Evolutionary conservation across 2,113 vertebrate species (phyloP).

Genomic region (Zeus faber): DNA sequence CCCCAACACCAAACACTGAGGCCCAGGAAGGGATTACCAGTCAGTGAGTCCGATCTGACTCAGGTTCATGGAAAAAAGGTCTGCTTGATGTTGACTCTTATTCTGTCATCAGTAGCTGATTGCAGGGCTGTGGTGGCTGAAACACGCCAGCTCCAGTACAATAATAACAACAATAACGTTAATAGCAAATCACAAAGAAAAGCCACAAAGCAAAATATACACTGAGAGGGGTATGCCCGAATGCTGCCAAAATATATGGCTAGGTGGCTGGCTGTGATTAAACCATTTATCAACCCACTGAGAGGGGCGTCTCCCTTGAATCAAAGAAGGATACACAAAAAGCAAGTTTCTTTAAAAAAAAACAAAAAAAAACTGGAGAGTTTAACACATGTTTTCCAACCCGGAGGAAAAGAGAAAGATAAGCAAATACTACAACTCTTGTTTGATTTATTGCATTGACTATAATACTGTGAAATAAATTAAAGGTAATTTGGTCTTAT

Average conservation of each 20-base stretch:
- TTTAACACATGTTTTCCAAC: no score
- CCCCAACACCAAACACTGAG: constrained; percentile 8
- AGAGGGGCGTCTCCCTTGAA: no score
- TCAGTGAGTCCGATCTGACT: constrained; percentile 28
- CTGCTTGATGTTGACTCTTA: constrained; percentile 9
- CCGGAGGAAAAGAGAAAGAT: constrained; percentile 10
- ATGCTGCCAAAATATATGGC: no score
- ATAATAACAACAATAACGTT: constrained; percentile 1
- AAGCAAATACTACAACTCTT: not conserved
- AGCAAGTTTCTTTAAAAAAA: not conserved
- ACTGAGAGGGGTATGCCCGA: no score
- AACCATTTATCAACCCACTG: no score
- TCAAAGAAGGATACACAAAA: no score
- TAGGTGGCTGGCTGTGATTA: no score
- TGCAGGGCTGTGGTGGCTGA: constrained; percentile 33
- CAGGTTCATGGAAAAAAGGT: constrained; percentile 19
- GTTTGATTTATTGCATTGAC: constrained; percentile 9
- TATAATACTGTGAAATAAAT: constrained; percentile 7
- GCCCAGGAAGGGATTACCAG: constrained; percentile 22
- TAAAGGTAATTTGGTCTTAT: not conserved
- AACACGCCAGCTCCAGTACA: constrained; percentile 12
- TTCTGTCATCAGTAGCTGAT: constrained; percentile 26
- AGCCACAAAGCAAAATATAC: no score
- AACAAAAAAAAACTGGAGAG: constrained; percentile 3
- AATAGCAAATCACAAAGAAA: not conserved